Percentiles rank a stretch among this genome's conserved stretches.
Conservation (phyloP, 1,140 invertebrate genomes). For the Drosophila parabipectinata region DNA sequence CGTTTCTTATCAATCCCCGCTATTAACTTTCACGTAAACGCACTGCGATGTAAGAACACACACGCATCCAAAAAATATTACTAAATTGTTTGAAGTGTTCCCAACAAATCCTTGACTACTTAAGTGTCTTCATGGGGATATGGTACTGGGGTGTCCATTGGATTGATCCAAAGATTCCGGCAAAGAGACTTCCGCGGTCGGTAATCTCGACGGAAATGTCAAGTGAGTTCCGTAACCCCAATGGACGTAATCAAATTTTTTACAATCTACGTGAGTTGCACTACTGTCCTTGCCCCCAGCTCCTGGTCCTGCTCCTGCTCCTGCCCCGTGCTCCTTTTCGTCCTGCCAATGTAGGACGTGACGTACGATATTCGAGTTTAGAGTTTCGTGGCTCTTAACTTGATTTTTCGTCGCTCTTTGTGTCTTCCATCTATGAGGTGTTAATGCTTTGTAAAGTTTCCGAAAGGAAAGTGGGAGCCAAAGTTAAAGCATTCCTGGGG, state of each 20-base stretch:
- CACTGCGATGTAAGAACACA: conserved; percentile 1
- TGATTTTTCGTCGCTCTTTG: conserved; percentile 28
- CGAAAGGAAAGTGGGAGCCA: conserved; percentile 23
- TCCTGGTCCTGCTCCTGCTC: not conserved
- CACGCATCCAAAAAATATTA: conserved; percentile 1
- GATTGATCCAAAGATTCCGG: too few relatives aligned
- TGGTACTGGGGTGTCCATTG: too few relatives aligned
- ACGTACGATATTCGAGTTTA: conserved; percentile 51
- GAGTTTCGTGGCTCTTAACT: conserved; percentile 48
- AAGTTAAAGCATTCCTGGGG: conserved; percentile 42
- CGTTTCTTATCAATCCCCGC: not conserved
- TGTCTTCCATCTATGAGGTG: conserved; percentile 65
- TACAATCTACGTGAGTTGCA: conserved; percentile 36
- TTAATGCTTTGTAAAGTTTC: conserved; percentile 75
- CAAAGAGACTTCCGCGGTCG: too few relatives aligned
- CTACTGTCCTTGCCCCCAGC: conserved; percentile 2
- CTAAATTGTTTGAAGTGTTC: conserved; percentile 1
- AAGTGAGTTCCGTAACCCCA: conserved; percentile 30
- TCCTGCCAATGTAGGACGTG: conserved; percentile 46
- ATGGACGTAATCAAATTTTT: conserved; percentile 43
- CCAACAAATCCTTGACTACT: not conserved
- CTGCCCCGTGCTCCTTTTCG: not conserved
- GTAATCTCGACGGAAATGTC: conserved; percentile 25
- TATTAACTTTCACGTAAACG: conserved; percentile 1
- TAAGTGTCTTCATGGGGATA: too few relatives aligned